phyloP scores from a whole-genome alignment of 2,888 invertebrate genomes.

The Hyalella azteca region DNA sequence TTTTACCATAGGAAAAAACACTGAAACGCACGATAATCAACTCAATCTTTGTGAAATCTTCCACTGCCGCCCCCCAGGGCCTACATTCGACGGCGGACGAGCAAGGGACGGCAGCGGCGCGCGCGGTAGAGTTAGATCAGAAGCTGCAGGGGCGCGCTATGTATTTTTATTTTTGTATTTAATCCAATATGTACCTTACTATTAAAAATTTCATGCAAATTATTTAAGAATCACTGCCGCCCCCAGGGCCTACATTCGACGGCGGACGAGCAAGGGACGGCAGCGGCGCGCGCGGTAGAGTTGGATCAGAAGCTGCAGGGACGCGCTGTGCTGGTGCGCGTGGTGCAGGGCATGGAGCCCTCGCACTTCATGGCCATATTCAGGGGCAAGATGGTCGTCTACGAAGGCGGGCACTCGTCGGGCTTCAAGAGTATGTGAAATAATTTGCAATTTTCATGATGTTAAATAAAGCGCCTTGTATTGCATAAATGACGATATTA shows the following conservation, averaged over 20 bases:
- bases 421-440: conserved; percentile 68
- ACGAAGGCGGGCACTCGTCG: conserved; percentile 66
- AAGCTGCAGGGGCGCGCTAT: conserved; percentile 66
- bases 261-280: conserved; percentile 76
- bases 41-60: too few species aligned
- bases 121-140: conserved; percentile 68
- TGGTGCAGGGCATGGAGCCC: conserved; percentile 88
- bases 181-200: too few species aligned
- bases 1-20: too few species aligned
- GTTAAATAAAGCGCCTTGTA: too few species aligned
- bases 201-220: too few species aligned
- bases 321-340: conserved; percentile 71
- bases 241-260: conserved; percentile 75
- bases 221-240: too few species aligned
- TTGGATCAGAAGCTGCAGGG: conserved; percentile 67
- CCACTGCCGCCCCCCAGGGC: conserved; percentile 73
- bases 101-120: conserved; percentile 72
- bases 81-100: conserved; percentile 77
- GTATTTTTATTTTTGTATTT: too few species aligned
- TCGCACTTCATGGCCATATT: conserved; percentile 90
- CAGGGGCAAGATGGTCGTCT: conserved; percentile 77
- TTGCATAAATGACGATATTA: too few species aligned
- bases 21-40: too few species aligned
- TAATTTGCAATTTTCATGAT: too few species aligned
- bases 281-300: conserved; percentile 68